Base-by-base conservation (phyloP, 2,888 invertebrate genomes). In the Rosalia funebris region DNA sequence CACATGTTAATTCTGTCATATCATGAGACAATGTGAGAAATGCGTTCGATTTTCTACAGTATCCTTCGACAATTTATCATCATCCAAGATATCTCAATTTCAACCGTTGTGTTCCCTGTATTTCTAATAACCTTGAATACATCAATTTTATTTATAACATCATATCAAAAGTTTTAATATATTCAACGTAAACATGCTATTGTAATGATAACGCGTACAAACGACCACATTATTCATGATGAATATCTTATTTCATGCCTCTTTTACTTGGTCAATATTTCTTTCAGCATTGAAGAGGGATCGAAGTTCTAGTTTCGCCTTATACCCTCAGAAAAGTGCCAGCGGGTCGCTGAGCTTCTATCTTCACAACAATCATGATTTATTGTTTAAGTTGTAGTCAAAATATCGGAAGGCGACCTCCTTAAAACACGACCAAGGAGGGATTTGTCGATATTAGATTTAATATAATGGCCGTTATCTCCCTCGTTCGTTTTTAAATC, bases 231-330 rank as follows among this genome's bases (percentile, higher is more conserved):
- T 53, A 41, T 42, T 42, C 53, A 53, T 31, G 42, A 53, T 42
- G 53, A 53, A 53, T 45, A 36, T 55, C 37, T 55, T 45, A 42
- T 54, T 55, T 55, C 36, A 45, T 45, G 55, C 55, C 20, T 45
- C 20, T 45, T 55, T 55, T 45, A 45, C 55, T 55, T 45, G 25
- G 12, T 32, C 45, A 45, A 55, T 55, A 55, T 55, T 36, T 55
- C 41, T 41, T 37, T 45, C 41, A 45, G 37, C 44, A 25, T 37
- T 25, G n/a, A 32, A 20, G 42, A 10, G 39, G 16, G 36, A 44
- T 42, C 31, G 36, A 50, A 16, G 17, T 11, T 11, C 17, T 50
- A 37, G 37, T 37, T 37, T 50, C 42, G 17, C 10, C 55, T 36
- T 55, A 45, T 16, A 55, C 36, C 36, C 19, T 15, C 45, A 20